A percentile compares a stretch with the other conserved stretches of the same genome.
Conservation (phyloP, 2,113 vertebrate species). For the Cebus imitator region DNA sequence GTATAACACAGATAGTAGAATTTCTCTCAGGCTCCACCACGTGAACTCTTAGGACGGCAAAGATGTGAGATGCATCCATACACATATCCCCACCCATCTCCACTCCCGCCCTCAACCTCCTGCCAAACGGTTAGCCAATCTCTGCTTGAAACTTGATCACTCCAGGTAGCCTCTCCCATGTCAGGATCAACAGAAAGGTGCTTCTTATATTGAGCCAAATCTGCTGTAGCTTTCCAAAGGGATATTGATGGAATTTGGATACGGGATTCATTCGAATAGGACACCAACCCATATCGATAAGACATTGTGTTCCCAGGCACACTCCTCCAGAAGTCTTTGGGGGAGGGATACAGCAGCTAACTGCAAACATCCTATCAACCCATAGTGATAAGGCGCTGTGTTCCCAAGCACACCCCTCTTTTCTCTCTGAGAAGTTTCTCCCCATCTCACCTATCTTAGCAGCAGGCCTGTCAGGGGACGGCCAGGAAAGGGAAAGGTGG, state of each 20-base stretch:
- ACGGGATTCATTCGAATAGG: background rate
- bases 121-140: background rate
- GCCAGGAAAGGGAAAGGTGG: background rate
- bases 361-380: too few species aligned
- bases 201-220: background rate
- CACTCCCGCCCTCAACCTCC: background rate
- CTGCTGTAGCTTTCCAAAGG: background rate
- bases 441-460: background rate
- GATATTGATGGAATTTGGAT: slow-evolving; percentile 21
- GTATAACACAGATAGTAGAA: background rate
- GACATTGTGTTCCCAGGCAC: too few species aligned
- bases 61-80: background rate
- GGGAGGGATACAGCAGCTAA: too few species aligned
- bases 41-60: background rate
- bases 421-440: slow-evolving; percentile 25
- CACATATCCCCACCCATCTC: background rate
- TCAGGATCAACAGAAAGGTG: background rate
- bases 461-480: background rate
- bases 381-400: background rate
- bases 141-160: background rate
- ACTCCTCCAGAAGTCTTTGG: too few species aligned
- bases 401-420: background rate
- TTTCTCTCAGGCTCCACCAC: background rate
- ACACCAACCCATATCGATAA: background rate
- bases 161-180: background rate